These are phyloP conservation scores for Camelus dromedarius DNA, from an alignment of 2,113 vertebrate species.

Conservation along the genomic window DNA sequence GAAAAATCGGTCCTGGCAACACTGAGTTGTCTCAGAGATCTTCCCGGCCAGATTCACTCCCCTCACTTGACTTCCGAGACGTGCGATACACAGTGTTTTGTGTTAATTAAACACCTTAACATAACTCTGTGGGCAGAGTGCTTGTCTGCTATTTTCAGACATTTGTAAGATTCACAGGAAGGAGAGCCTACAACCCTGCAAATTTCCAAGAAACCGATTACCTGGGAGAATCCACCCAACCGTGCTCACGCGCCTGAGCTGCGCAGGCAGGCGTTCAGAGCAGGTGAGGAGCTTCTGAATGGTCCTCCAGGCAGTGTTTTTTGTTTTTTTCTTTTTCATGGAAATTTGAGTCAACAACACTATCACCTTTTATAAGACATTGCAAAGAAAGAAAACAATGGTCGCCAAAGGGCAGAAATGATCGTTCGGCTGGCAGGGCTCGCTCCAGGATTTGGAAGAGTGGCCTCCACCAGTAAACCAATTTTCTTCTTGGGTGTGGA, in stretches of 20 bases:
- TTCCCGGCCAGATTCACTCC: not conserved
- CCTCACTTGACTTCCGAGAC: not conserved
- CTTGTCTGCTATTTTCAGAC: constrained; percentile 49
- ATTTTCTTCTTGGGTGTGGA: constrained; percentile 50
- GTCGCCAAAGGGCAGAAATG: constrained; percentile 83
- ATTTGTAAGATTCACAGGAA: not conserved
- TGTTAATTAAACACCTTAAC: constrained; percentile 27
- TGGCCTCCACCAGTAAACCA: constrained; percentile 22
- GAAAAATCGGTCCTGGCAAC: not conserved
- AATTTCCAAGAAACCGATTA: not conserved
- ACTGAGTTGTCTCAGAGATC: not conserved
- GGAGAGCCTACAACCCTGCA: not conserved
- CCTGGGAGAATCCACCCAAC: not conserved
- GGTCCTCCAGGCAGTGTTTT: constrained; percentile 94
- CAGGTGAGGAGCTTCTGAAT: not conserved
- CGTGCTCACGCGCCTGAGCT: no score
- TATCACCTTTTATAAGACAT: constrained; percentile 90
- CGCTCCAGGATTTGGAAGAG: constrained; percentile 78
- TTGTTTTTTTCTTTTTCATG: constrained; percentile 80
- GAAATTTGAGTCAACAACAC: constrained; percentile 92
- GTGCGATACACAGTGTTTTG: not conserved
- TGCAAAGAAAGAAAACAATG: constrained; percentile 86
- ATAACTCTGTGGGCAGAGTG: not conserved
- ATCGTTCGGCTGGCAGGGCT: constrained; percentile 73
- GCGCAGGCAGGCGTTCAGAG: not conserved